Evolutionary conservation across 1,140 invertebrate species (phyloP).

Genomic region (Anastrepha obliqua): DNA sequence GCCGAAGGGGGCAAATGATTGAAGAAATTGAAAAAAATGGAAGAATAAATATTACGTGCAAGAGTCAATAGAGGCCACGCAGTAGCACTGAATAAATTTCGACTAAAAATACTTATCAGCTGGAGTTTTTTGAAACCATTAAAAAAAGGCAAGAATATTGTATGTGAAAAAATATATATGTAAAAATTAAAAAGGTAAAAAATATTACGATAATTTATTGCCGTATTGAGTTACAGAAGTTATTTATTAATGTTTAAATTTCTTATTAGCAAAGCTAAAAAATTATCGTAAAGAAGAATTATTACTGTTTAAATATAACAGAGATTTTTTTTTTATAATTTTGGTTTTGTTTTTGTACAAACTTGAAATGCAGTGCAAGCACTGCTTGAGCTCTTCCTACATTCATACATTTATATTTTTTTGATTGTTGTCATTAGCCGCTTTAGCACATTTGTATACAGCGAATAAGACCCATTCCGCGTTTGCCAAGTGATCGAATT

Average conservation of each 20-base stretch:
- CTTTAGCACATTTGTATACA: background rate
- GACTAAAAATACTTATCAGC: constrained; percentile 19
- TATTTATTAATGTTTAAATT: too few relatives aligned
- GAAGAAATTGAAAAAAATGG: background rate
- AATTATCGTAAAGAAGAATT: too few relatives aligned
- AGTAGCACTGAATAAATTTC: constrained; percentile 16
- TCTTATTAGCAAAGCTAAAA: too few relatives aligned
- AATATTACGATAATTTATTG: too few relatives aligned
- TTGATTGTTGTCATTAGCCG: background rate
- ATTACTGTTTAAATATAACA: background rate
- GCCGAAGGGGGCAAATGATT: background rate
- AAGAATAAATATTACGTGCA: background rate
- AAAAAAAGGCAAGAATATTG: background rate
- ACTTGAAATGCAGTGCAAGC: background rate
- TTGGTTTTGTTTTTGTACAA: too few relatives aligned
- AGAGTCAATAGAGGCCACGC: background rate
- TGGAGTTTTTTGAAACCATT: background rate
- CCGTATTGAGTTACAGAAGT: too few relatives aligned
- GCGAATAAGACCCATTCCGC: background rate
- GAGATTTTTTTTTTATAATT: background rate
- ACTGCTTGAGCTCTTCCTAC: background rate
- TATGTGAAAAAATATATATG: background rate
- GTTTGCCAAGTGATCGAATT: constrained; percentile 3
- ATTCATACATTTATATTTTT: background rate
- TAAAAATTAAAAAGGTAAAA: background rate